Evolutionary conservation across 2,888 invertebrate species (phyloP), one percentile per base, ranked within the genome.

Genomic region (Torymus aiolomorphi): DNA sequence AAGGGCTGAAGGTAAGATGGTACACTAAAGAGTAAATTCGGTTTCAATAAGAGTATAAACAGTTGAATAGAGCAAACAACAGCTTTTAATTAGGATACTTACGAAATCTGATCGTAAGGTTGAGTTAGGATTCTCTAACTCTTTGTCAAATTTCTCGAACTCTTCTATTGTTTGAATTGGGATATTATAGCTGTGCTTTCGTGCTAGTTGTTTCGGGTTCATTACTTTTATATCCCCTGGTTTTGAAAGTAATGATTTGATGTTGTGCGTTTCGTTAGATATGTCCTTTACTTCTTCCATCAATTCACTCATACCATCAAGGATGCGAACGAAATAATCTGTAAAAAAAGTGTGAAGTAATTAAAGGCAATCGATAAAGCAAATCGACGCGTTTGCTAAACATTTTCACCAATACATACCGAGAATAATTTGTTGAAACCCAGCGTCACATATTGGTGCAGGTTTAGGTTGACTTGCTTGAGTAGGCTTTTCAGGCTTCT

Each of bases 141-240:
- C 70, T 12, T 57, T 49, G 18, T 77, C 71, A 10, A 77, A 77
- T 65, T 31, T 71, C 31, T 77, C 77, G 13, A 77, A 77, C 11
- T 77, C 71, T 14, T 77, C 77, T 0, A 77, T 12, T 8, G 77
- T 62, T 51, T 57, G 51, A 10, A 77, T 20, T 3, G 77, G 77
- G 49, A 77, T 65, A 1, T 13, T 51, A 20, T 71, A 77, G 13
- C 57, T 57, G 20, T 77, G 20, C 31, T 77, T 77, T 4, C 59
- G 51, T 0, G 62, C 69, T 16, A 76, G n/a, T 63, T 76, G 70
- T 42, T 70, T 76, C 54, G 49, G 42, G 31, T 18, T 70, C 71
- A 70, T 65, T 5, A 74, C 57, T 65, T 74, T 74, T 2, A n/a
- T 1, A n/a, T 65, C 74, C 49, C n/a, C 49, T 57, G 13, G 51